Evolutionary conservation across 1,140 invertebrate species (phyloP).

Genomic region (Nomia melanderi): DNA sequence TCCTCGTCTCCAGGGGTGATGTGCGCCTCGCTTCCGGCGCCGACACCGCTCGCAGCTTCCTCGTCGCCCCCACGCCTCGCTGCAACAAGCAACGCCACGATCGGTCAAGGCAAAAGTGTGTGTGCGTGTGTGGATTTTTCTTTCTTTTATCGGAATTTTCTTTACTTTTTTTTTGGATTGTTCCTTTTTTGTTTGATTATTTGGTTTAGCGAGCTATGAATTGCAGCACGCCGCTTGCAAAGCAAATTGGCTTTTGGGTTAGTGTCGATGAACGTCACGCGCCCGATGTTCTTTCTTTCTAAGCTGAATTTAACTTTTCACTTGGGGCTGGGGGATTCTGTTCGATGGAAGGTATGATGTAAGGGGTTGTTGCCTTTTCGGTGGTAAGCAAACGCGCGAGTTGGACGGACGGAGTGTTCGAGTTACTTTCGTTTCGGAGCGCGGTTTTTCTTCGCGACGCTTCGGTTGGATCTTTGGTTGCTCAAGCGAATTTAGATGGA

Average conservation of each 20-base stretch:
- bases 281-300: neutral
- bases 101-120: constrained; percentile 79
- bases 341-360: neutral
- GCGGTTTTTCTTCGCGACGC: no score
- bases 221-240: neutral
- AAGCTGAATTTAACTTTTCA: neutral
- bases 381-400: constrained; percentile 16
- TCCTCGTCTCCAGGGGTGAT: constrained; percentile 79
- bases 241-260: neutral
- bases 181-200: neutral
- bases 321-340: no score
- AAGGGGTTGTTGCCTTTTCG: neutral
- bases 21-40: constrained; percentile 79
- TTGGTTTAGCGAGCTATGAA: neutral
- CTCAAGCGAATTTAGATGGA: no score
- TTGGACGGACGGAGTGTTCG: no score
- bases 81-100: constrained; percentile 82
- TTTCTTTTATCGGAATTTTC: constrained; percentile 23
- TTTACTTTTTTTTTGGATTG: neutral
- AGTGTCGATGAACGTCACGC: neutral
- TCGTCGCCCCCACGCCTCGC: constrained; percentile 80
- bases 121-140: constrained; percentile 57
- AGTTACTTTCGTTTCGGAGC: no score
- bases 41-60: constrained; percentile 77
- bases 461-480: no score